These are phyloP conservation scores for Saguinus midas DNA, from an alignment of 2,113 vertebrate species.

Conservation along the genomic window DNA sequence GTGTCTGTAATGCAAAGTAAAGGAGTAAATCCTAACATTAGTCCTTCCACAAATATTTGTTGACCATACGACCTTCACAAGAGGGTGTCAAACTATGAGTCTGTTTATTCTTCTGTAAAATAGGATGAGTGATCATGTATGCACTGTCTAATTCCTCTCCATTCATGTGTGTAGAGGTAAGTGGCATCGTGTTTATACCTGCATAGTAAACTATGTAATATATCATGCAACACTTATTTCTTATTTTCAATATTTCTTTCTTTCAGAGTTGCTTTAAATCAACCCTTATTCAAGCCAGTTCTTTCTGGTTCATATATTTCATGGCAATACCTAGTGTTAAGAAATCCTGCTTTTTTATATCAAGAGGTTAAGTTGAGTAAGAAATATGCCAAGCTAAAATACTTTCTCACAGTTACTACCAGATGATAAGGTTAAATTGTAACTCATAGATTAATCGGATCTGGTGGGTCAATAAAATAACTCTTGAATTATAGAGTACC, in stretches of 20 bases:
- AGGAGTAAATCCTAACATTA: not conserved
- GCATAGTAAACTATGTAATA: not conserved
- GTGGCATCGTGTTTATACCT: not conserved
- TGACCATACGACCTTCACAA: not conserved
- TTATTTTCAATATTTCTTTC: slow-evolving; percentile 21
- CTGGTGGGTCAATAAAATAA: slow-evolving; percentile 52
- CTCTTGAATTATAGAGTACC: slow-evolving; percentile 48
- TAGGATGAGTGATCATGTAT: not conserved
- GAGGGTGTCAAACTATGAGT: not conserved
- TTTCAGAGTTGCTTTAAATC: slow-evolving; percentile 24
- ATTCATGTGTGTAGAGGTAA: not conserved
- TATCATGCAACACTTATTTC: not conserved
- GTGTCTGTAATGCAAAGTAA: not conserved
- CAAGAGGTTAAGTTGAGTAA: slow-evolving; percentile 52
- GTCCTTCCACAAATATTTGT: not conserved
- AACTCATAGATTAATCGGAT: slow-evolving; percentile 63
- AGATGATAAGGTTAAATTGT: slow-evolving; percentile 62
- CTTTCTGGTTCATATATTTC: slow-evolving; percentile 49
- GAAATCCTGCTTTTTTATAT: slow-evolving; percentile 59
- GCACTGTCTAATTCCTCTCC: not conserved
- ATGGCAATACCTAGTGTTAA: slow-evolving; percentile 20
- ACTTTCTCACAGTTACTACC: slow-evolving; percentile 52
- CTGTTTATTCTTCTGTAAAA: not conserved
- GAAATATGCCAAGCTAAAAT: slow-evolving; percentile 64
- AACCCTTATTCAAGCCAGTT: slow-evolving; percentile 19